phyloP scores from a whole-genome alignment of 2,797 vertebrate genomes.

The Bovichtus variegatus region DNA sequence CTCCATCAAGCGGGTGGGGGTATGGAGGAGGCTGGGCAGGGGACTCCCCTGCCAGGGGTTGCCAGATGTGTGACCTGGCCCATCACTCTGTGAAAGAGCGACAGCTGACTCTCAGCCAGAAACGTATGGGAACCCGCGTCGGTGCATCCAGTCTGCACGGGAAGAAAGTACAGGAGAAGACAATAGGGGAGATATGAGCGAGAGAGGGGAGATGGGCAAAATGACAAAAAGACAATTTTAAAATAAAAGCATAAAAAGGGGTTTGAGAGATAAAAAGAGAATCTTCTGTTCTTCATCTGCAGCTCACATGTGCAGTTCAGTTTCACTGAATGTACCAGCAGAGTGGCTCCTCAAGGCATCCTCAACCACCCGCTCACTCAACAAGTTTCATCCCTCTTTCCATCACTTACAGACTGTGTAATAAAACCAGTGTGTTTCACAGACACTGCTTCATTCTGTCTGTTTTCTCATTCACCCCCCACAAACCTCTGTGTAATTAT shows the following conservation, averaged over 20 bases:
- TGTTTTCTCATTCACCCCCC: slow-evolving; percentile 4
- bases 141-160: slow-evolving; percentile 16
- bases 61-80: slow-evolving; percentile 80
- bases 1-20: slow-evolving; percentile 40
- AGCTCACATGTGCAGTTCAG: slow-evolving; percentile 61
- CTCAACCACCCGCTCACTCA: slow-evolving; percentile 53
- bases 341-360: slow-evolving; percentile 57
- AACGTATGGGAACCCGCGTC: slow-evolving; percentile 41
- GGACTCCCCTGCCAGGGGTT: slow-evolving; percentile 72
- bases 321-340: slow-evolving; percentile 40
- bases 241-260: slow-evolving; percentile 19
- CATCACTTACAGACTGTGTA: slow-evolving; percentile 61
- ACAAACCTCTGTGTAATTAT: slow-evolving; percentile 41
- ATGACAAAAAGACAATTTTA: slow-evolving; percentile 37
- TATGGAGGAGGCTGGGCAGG: slow-evolving; percentile 32
- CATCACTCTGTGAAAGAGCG: slow-evolving; percentile 57
- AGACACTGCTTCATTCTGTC: slow-evolving; percentile 5
- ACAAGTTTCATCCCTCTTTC: slow-evolving; percentile 56
- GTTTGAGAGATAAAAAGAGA: slow-evolving; percentile 12
- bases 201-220: slow-evolving; percentile 29
- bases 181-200: slow-evolving; percentile 13
- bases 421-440: slow-evolving; percentile 69
- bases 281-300: slow-evolving; percentile 66
- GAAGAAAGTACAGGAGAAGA: slow-evolving; percentile 5
- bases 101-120: slow-evolving; percentile 72